Evolutionary conservation across 2,888 invertebrate species (phyloP), one percentile per base, ranked within the genome.

Genomic region (Oscheius sp.): DNA sequence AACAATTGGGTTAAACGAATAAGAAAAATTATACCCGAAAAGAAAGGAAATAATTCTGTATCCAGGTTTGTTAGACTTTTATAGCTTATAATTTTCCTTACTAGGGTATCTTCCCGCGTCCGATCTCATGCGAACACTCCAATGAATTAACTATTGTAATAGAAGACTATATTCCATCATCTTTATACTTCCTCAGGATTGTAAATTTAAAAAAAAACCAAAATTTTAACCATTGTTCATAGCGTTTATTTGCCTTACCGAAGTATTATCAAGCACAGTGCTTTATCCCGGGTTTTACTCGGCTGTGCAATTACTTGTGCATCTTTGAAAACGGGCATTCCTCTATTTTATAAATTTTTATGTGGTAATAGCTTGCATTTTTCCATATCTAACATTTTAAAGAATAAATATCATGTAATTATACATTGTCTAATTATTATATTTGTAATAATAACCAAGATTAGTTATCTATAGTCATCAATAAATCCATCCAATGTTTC

Each of bases 1-100:
- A 93, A 94, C 86, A 92, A 92, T 88, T 98, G 97, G 97, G 95
- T 97, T 82, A 92, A 93, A 81, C 92, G 95, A 84, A 92, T 97
- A 72, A 93, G 94, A 88, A 93, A 94, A 6, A 71, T 79, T 49
- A 75, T 78, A 35, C 75, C 77, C 12, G 43, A 52, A 16, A 68
- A 64, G 49, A 45, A 45, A 25, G 41, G 18, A 18, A 45, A 72
- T 25, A 43, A 56, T 25, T 77, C 80, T 13, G 78, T 80, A 7
- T 72, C 72, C 27, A 72, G 72, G 72, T 72, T 21, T 64, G 27
- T 69, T 1, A 6, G 6, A 2, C 21, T 49, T 49, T 61, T n/a
- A 1, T 43, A n/a, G 9, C 12, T 21, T 6, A 13, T 55, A 13
- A 23, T 6, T 21, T 23, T 18, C 25, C 21, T 52, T 52, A n/a